A percentile compares a stretch with the other conserved stretches of the same genome.
Conservation (phyloP, 2,888 invertebrate species). For the Oegoconia quadripuncta region DNA sequence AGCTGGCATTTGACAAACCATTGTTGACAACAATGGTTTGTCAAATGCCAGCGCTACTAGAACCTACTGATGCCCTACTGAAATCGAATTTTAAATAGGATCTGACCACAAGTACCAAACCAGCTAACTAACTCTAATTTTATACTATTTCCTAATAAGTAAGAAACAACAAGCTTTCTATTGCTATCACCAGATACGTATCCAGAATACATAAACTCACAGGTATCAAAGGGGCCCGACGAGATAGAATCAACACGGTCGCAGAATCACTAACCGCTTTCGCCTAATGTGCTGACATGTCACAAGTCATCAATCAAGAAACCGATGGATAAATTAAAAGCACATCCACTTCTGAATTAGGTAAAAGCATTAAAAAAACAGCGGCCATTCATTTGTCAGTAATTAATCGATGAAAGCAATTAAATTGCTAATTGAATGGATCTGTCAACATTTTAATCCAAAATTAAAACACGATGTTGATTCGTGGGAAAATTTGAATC, state of each 20-base stretch:
- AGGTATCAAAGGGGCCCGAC: conserved; percentile 24
- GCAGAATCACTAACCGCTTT: conserved; percentile 21
- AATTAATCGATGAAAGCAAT: neutral
- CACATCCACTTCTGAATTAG: neutral
- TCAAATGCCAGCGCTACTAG: no score
- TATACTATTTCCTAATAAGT: conserved; percentile 20
- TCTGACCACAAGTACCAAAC: no score
- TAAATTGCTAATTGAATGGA: neutral
- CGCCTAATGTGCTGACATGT: conserved; percentile 17
- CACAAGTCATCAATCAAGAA: neutral
- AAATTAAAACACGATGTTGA: no score
- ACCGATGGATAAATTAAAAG: conserved; percentile 7
- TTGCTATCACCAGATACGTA: conserved; percentile 17
- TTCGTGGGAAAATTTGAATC: no score
- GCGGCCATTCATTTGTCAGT: neutral
- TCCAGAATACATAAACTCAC: conserved; percentile 23
- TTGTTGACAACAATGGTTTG: no score
- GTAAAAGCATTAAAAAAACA: neutral
- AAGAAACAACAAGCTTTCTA: conserved; percentile 20
- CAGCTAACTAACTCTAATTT: neutral
- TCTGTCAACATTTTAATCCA: no score
- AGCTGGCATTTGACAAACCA: no score
- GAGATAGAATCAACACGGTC: conserved; percentile 26
- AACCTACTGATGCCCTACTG: no score
- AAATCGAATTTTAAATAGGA: no score